Evolutionary conservation across 2,113 vertebrate species (phyloP).

Genomic region (Hucho hucho): DNA sequence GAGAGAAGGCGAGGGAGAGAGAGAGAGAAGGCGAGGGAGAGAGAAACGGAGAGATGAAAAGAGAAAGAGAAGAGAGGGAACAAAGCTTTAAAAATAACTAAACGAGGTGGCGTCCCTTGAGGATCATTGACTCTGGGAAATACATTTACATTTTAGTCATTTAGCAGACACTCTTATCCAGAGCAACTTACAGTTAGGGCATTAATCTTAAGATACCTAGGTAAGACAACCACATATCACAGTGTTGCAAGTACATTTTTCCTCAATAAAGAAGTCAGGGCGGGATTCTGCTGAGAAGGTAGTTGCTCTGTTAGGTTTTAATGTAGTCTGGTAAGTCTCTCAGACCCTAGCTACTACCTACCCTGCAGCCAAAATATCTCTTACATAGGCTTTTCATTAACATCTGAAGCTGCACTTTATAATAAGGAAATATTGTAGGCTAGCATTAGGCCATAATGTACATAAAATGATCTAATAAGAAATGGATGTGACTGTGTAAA

Average conservation of each 20-base stretch:
- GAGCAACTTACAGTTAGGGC: no score
- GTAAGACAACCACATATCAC: no score
- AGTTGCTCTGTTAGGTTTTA: neutral
- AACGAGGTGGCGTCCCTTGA: neutral
- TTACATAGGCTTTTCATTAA: neutral
- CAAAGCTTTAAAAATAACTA: no score
- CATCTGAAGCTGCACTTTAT: neutral
- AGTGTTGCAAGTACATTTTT: no score
- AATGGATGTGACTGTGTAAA: neutral
- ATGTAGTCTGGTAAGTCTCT: neutral
- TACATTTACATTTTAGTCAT: no score
- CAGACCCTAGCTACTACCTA: neutral
- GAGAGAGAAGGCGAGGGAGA: no score
- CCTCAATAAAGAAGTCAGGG: no score
- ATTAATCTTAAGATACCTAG: no score
- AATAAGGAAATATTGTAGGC: neutral
- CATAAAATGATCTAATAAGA: neutral
- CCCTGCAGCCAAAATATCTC: neutral
- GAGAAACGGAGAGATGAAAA: no score
- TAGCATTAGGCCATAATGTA: neutral
- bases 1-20: no score
- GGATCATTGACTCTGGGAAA: neutral
- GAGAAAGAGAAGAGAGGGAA: no score
- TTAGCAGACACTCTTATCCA: no score
- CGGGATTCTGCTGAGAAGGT: neutral